Evolutionary conservation across 2,888 invertebrate species (phyloP), one percentile per base, ranked within the genome.

Genomic region (Drosophila percnosoma): DNA sequence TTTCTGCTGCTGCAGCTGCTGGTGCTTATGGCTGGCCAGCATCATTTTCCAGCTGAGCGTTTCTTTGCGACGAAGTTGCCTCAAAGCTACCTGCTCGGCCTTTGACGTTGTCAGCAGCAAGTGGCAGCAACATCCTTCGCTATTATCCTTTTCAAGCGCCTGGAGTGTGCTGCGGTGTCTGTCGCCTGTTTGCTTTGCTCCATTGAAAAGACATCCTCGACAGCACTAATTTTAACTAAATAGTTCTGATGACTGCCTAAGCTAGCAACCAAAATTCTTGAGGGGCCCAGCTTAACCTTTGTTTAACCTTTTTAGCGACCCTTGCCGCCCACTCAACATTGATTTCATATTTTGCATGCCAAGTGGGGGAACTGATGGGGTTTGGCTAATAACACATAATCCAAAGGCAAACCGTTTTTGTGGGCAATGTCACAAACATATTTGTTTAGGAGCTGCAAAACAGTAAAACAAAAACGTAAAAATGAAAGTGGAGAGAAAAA

Each of bases 211-310:
- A 85, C 87, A 83, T 87, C 77, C 84, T 84, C 74, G 82, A 82
- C 85, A 89, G 87, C 81, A 85, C 85, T 89, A 85, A 85, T 85
- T 85, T 85, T 78, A 85, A 82, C 85, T 84, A 85, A 85, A 85
- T 89, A 85, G 82, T 87, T 85, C 74, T 84, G 89, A 80, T 84
- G 89, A 87, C 84, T 83, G 72, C 63, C 77, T 68, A 73, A 73
- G 63, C 68, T 49, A 27, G 21, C 52, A 70, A 66, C 48, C 33
- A 70, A 42, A 62, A 66, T 64, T 69, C 58, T 61, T 60, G 24
- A 33, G 40, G 21, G 31, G 7, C 52, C 38, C 34, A 60, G 85
- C 80, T 85, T 84, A 89, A 89, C 85, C 89, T 85, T 85, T 87
- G 80, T 83, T 79, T 73, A 89, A 87, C 89, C 84, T 87, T 87